phyloP scores from a whole-genome alignment of 2,113 vertebrate genomes.

The Toxotes chatareus region DNA sequence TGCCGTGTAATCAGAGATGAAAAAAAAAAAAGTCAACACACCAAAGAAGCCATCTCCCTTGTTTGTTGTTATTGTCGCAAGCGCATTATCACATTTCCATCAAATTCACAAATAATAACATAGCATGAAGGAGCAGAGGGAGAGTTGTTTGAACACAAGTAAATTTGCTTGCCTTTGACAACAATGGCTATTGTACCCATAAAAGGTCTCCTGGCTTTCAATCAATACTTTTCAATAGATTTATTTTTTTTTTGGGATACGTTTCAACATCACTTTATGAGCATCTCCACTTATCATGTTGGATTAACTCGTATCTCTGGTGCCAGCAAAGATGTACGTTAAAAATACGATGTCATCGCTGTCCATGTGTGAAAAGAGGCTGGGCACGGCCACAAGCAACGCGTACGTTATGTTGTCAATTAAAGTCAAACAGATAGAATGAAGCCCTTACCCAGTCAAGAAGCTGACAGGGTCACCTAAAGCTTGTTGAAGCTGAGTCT shows the following conservation, averaged over 20 bases:
- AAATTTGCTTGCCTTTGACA: constrained; percentile 19
- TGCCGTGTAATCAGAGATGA: constrained; percentile 75
- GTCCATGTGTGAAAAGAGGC: background rate
- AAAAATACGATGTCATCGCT: background rate
- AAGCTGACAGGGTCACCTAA: background rate
- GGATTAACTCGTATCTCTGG: background rate
- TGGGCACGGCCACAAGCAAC: background rate
- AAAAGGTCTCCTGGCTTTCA: constrained; percentile 19
- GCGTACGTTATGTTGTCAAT: background rate
- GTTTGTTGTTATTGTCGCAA: constrained; percentile 66
- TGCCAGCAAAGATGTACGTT: background rate
- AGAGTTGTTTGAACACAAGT: constrained; percentile 34
- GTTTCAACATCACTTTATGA: background rate
- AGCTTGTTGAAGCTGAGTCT: background rate
- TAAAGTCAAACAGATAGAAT: background rate
- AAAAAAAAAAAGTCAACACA: constrained; percentile 44
- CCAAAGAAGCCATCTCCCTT: constrained; percentile 58
- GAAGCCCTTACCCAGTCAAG: background rate
- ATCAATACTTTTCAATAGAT: background rate
- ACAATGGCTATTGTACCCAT: background rate
- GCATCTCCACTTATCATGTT: background rate
- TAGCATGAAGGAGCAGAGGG: constrained; percentile 21
- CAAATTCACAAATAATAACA: constrained; percentile 54
- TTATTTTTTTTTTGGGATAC: background rate
- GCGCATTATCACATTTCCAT: constrained; percentile 57